Base-by-base conservation (phyloP, 2,888 invertebrate species). In the Sinotaia quadrata region DNA sequence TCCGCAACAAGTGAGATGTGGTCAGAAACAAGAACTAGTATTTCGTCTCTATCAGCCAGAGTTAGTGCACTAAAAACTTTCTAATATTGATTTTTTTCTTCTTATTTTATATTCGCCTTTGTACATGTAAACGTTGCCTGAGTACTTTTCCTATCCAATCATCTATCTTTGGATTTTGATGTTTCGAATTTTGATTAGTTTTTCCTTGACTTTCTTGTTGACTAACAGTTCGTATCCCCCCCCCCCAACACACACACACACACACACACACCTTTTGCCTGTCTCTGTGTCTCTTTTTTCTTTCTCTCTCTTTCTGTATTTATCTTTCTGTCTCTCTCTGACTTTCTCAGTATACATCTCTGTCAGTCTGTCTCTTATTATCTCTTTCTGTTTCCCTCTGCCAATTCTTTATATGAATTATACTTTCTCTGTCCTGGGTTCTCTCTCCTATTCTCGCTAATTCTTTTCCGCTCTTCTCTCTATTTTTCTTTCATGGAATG, bases 281-380 rank as follows among this genome's bases (percentile, higher is more conserved):
- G 8, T 1, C 49, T 24, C 18, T 24, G 10, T 15, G 10, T 41
- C 15, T 41, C n/a, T 34, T 56, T 5, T 56, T 21, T 56, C 10
- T 29, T n/a, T 54, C 31, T 54, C 7, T 49, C 8, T 49, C 49
- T 49, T 4, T 49, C 8, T 49, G 8, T 49, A n/a, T 49, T 24
- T 49, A n/a, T 49, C 49, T 49, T 24, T 49, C 34, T 36, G 21
- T 34, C 34, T 57, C 36, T 57, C 34, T 57, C 33, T 36, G 36
- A 36, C 34, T 57, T 37, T 56, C n/a, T 33, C 18, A 7, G 18
- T 56, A 31, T 31, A 15, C 18, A 31, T 52, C 21, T 27, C 24
- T 52, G 24, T 52, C 49, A 21, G 49, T 49, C 8, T 49, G 49
- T 49, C 8, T 49, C 21, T 49, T 4, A 21, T n/a, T 49, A 4